Evolutionary conservation across 2,113 vertebrate species (phyloP).

Genomic region (Lathamus discolor): DNA sequence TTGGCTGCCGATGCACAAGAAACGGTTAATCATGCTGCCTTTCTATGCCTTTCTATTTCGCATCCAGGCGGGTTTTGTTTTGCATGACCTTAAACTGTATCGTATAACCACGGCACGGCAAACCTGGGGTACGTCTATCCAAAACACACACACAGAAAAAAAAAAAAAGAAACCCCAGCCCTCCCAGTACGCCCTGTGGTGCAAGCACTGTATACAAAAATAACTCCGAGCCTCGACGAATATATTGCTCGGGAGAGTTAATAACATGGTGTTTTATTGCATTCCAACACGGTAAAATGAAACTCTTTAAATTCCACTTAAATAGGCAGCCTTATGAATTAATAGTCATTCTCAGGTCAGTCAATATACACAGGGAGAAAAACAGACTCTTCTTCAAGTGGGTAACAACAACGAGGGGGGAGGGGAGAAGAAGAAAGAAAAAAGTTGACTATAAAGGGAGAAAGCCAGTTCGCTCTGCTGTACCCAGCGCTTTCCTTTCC

Average conservation of each 20-base stretch:
- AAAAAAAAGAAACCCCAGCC: neutral
- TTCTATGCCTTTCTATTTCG: neutral
- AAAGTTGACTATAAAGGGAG: neutral
- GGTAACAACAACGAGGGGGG: neutral
- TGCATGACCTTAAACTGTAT: slow-evolving; percentile 30
- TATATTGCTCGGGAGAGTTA: slow-evolving; percentile 19
- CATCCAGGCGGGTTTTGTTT: slow-evolving; percentile 6
- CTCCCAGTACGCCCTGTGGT: neutral
- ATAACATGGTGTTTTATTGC: slow-evolving; percentile 49
- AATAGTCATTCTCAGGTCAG: slow-evolving; percentile 39
- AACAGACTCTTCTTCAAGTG: slow-evolving; percentile 36
- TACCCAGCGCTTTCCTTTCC: neutral
- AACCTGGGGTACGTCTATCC: neutral
- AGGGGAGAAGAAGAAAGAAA: neutral
- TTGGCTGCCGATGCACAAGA: neutral
- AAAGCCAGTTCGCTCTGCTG: neutral
- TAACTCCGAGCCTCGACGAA: slow-evolving; percentile 14
- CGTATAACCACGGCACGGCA: neutral
- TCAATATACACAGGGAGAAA: neutral
- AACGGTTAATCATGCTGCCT: neutral
- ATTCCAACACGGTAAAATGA: slow-evolving; percentile 42
- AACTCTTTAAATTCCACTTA: slow-evolving; percentile 64
- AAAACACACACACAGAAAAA: too few relatives aligned
- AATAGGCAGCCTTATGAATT: slow-evolving; percentile 53
- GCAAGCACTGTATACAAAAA: neutral